phyloP scores from a whole-genome alignment of 2,888 invertebrate genomes.

The Steinernema scapterisci region DNA sequence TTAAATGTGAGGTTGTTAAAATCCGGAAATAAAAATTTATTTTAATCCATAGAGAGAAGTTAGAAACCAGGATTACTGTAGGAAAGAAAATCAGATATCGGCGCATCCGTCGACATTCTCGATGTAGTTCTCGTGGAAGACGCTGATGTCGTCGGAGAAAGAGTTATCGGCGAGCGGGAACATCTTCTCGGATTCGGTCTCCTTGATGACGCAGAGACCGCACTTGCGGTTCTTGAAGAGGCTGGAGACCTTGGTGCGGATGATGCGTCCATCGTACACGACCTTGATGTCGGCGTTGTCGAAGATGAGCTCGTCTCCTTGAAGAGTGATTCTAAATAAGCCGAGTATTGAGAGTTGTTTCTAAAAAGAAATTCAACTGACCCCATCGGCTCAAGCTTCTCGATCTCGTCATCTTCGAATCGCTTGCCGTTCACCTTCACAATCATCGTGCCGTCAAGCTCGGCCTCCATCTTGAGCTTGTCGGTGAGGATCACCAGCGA shows the following conservation, averaged over 20 bases:
- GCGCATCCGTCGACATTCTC: too few species aligned
- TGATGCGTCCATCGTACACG: too few species aligned
- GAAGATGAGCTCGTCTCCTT: too few species aligned
- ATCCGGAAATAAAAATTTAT: too few species aligned
- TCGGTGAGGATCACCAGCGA: background rate
- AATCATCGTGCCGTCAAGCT: background rate
- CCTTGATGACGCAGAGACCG: background rate
- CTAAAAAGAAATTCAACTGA: background rate
- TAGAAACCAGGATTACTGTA: too few species aligned
- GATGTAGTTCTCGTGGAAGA: too few species aligned
- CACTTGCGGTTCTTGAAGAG: background rate
- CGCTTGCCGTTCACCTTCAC: background rate
- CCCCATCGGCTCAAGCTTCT: background rate
- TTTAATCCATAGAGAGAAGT: too few species aligned
- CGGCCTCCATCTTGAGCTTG: background rate
- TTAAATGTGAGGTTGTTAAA: too few species aligned
- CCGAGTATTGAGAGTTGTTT: background rate
- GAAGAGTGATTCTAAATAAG: background rate
- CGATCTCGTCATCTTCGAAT: background rate
- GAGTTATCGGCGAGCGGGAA: background rate
- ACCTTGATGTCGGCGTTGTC: too few species aligned
- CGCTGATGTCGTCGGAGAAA: too few species aligned
- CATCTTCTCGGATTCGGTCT: background rate
- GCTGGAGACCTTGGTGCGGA: background rate
- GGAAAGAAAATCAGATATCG: too few species aligned